Percentiles rank a stretch among this genome's conserved stretches.
phyloP scores from a whole-genome alignment of 2,113 vertebrate species.

The Chlamydotis undulata region DNA sequence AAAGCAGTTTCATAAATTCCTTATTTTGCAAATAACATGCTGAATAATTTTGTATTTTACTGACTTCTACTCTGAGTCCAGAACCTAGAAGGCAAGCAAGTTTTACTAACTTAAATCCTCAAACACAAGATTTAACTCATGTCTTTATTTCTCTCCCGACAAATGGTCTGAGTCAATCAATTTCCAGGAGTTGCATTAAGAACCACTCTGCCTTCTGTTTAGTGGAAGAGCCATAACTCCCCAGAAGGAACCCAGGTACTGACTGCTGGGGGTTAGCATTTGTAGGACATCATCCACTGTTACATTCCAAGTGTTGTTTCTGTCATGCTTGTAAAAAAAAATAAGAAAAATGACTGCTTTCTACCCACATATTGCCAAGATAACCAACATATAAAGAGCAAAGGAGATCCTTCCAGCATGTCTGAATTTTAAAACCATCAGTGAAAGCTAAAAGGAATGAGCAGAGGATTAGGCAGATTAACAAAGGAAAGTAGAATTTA shows the following conservation, averaged over 20 bases:
- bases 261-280: not conserved
- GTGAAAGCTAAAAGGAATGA: not conserved
- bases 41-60: not conserved
- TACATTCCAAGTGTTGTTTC: not conserved
- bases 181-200: not conserved
- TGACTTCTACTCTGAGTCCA: not conserved
- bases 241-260: not conserved
- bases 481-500: not conserved
- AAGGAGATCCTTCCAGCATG: not conserved
- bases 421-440: not conserved
- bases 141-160: not conserved
- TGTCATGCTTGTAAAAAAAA: not conserved
- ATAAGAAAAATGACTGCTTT: not conserved
- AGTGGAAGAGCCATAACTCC: not conserved
- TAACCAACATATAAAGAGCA: not conserved
- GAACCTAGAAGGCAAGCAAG: not conserved
- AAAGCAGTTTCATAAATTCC: not conserved
- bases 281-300: not conserved
- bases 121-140: not conserved
- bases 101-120: not conserved
- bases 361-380: not conserved
- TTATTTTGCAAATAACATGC: not conserved
- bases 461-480: not conserved
- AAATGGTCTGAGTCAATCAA: not conserved
- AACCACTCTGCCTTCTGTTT: not conserved